Conservation (phyloP, 2,113 vertebrate genomes). For the Oncorhynchus masou region DNA sequence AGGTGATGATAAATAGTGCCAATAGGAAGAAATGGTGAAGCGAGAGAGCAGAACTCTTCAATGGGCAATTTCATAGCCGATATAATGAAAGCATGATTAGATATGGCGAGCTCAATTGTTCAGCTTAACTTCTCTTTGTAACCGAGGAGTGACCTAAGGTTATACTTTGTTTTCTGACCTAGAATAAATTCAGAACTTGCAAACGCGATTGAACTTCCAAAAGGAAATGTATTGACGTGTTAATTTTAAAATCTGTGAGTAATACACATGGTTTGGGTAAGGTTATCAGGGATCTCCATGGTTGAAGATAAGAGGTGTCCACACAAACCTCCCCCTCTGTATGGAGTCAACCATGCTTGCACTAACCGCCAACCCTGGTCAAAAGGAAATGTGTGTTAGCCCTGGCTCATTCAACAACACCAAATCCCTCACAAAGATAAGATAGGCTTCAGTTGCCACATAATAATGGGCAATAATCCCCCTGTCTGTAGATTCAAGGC, state of each 20-base stretch:
- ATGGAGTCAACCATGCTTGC: conserved; percentile 8
- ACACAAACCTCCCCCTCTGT: not conserved
- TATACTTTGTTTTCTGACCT: not conserved
- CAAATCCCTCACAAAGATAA: conserved; percentile 14
- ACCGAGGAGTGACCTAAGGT: not conserved
- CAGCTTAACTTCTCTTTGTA: not conserved
- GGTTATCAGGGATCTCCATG: not conserved
- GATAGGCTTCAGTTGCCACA: conserved; percentile 1
- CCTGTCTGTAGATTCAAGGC: not conserved
- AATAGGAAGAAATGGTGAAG: conserved; percentile 14
- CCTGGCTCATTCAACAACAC: not conserved
- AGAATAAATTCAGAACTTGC: no score
- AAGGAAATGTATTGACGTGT: not conserved
- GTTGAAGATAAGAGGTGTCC: not conserved
- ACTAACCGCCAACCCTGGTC: conserved; percentile 1
- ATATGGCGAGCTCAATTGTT: no score
- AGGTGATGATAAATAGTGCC: conserved; percentile 27
- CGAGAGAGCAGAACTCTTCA: not conserved
- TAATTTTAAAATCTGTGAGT: not conserved
- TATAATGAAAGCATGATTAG: not conserved
- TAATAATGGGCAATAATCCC: conserved; percentile 1
- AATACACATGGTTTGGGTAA: not conserved
- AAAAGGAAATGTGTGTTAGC: conserved; percentile 25
- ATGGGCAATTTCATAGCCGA: not conserved
- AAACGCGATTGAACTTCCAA: no score